phyloP scores from a whole-genome alignment of 2,797 vertebrate species.

The Erithacus rubecula region DNA sequence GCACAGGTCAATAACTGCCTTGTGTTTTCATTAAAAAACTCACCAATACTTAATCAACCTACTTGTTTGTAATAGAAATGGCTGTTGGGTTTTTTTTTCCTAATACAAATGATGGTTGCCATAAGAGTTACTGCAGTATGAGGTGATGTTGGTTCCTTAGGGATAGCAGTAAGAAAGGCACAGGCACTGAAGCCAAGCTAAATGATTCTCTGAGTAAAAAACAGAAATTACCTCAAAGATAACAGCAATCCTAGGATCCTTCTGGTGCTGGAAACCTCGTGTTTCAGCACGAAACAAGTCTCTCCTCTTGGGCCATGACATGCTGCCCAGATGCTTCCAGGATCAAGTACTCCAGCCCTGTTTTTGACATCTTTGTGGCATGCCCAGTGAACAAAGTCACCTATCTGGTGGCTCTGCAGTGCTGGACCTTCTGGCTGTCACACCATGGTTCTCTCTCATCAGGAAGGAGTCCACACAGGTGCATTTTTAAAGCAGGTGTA shows the following conservation, averaged over 20 bases:
- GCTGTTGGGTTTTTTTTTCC: not conserved
- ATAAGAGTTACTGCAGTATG: not conserved
- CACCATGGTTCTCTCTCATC: not conserved
- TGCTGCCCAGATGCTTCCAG: rapidly evolving
- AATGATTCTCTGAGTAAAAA: not conserved
- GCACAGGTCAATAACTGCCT: not conserved
- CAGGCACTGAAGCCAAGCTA: not conserved
- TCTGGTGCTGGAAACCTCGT: not conserved
- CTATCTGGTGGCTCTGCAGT: not conserved
- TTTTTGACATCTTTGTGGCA: not conserved
- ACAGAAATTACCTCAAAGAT: not conserved
- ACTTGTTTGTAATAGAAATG: not conserved
- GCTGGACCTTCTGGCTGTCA: no score
- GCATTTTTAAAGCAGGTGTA: not conserved
- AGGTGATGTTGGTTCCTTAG: not conserved
- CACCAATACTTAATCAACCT: not conserved
- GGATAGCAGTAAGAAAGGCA: not conserved
- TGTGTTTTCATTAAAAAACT: not conserved
- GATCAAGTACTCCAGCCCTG: not conserved
- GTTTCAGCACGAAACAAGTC: not conserved
- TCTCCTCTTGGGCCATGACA: not conserved
- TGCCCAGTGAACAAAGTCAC: not conserved
- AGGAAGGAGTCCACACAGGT: not conserved
- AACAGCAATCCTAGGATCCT: not conserved
- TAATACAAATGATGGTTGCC: not conserved